Evolutionary conservation across 1,140 invertebrate species (phyloP).

Genomic region (Calliopsis andreniformis): DNA sequence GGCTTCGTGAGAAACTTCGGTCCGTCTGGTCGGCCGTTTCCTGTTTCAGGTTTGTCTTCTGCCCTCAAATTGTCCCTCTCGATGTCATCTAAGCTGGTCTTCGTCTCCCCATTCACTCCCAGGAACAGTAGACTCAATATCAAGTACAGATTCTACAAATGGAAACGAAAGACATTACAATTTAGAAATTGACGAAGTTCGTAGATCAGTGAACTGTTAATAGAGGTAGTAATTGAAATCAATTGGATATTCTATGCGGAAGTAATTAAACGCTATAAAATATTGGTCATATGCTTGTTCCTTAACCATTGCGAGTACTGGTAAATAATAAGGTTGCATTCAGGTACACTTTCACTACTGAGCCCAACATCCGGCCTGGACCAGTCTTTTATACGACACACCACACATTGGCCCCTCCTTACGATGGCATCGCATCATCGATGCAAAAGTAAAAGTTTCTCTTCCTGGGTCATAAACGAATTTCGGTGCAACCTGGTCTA

Average conservation of each 20-base stretch:
- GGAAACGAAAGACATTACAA: conserved; percentile 26
- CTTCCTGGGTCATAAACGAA: conserved; percentile 28
- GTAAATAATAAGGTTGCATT: conserved; percentile 52
- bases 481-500: conserved; percentile 1
- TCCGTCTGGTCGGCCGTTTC: conserved; percentile 55
- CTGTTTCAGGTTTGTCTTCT: conserved; percentile 64
- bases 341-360: conserved; percentile 78
- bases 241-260: not conserved
- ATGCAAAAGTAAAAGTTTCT: conserved; percentile 62
- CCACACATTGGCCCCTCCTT: conserved; percentile 18
- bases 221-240: not conserved
- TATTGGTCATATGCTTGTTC: not conserved
- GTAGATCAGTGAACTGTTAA: not conserved
- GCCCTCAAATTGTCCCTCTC: conserved; percentile 72
- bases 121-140: conserved; percentile 61
- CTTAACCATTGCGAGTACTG: conserved; percentile 59
- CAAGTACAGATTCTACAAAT: conserved; percentile 61
- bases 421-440: conserved; percentile 64
- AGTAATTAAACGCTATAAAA: not conserved
- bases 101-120: conserved; percentile 64
- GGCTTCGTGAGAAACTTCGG: conserved; percentile 61
- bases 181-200: not conserved
- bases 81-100: conserved; percentile 76
- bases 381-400: conserved; percentile 76
- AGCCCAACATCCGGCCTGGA: conserved; percentile 75